phyloP scores from a whole-genome alignment of 2,113 vertebrate genomes.

The Aix galericulata region DNA sequence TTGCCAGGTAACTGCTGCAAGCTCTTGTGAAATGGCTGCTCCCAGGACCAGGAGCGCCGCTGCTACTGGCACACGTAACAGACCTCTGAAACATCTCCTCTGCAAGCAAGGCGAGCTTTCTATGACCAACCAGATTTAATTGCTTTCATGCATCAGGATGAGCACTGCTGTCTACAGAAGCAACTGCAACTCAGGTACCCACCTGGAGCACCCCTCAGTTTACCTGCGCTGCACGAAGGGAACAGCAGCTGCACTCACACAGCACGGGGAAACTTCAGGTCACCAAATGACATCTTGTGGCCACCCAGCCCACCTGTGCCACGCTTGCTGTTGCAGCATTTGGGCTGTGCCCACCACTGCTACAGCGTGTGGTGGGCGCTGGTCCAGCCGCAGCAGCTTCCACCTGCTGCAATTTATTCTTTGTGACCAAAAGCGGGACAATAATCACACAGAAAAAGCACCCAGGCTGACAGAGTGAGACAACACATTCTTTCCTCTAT shows the following conservation, averaged over 20 bases:
- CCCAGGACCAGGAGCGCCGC: neutral
- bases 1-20: slow-evolving; percentile 64
- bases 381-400: neutral
- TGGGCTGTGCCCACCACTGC: neutral
- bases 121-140: neutral
- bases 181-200: neutral
- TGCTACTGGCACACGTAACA: rapidly evolving
- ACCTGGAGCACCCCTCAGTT: neutral
- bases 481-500: rapidly evolving
- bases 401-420: neutral
- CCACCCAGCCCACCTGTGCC: neutral
- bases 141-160: neutral
- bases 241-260: neutral
- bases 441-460: neutral
- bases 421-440: neutral
- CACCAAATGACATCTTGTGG: neutral
- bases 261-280: neutral
- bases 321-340: neutral
- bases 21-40: slow-evolving; percentile 51
- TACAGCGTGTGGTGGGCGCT: neutral
- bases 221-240: neutral
- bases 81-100: neutral
- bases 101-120: neutral
- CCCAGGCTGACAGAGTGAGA: neutral
- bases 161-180: neutral